A percentile compares a stretch with the other conserved stretches of the same genome.
phyloP scores from a whole-genome alignment of 2,113 vertebrate species.

The Myrmecophaga tridactyla region DNA sequence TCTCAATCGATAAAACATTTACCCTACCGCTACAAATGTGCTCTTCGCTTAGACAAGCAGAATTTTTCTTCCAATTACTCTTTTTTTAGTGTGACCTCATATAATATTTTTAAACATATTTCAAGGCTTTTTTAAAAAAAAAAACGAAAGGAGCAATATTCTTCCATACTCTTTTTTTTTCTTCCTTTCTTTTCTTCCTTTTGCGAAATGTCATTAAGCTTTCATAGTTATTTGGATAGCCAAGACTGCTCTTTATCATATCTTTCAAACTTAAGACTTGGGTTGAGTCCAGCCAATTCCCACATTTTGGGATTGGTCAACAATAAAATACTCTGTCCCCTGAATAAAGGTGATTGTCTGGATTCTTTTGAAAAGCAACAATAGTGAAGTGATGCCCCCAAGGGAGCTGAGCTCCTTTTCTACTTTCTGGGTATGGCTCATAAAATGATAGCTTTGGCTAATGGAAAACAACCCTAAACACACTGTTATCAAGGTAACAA shows the following conservation, averaged over 20 bases:
- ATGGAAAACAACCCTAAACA: conserved; percentile 63
- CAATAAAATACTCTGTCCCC: conserved; percentile 9
- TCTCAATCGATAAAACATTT: conserved; percentile 92
- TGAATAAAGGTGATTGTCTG: not conserved
- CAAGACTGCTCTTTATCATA: conserved; percentile 27
- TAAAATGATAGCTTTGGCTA: conserved; percentile 43
- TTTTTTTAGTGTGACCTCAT: conserved; percentile 85
- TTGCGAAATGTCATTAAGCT: conserved; percentile 65
- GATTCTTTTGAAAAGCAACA: conserved; percentile 56
- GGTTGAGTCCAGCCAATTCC: not conserved
- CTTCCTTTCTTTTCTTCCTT: conserved; percentile 51
- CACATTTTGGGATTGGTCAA: not conserved
- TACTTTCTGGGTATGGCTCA: not conserved
- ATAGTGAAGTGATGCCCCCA: not conserved
- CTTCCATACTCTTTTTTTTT: conserved; percentile 36
- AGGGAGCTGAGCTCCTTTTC: not conserved
- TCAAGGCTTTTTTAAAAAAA: conserved; percentile 63
- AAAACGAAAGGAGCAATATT: conserved; percentile 69
- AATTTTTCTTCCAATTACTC: conserved; percentile 91
- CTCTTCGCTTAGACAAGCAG: conserved; percentile 89
- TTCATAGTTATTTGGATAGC: conserved; percentile 57
- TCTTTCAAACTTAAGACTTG: conserved; percentile 45
- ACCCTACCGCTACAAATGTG: conserved; percentile 89
- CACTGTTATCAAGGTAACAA: conserved; percentile 38
- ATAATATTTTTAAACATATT: conserved; percentile 86